Evolutionary conservation across 2,113 vertebrate genomes (phyloP).

Genomic region (Megalops atlanticus): DNA sequence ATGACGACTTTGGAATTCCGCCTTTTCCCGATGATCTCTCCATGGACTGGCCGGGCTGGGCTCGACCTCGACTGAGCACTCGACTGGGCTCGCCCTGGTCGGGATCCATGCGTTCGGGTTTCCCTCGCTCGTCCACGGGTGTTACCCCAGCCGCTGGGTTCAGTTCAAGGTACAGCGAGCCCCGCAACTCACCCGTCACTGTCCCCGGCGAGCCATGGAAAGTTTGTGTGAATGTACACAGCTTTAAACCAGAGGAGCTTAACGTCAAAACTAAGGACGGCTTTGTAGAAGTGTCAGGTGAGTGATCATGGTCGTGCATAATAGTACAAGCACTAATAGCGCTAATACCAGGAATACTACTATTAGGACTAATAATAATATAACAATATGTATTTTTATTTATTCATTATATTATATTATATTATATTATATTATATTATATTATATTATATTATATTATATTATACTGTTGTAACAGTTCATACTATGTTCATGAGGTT

Average conservation of each 20-base stretch:
- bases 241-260: constrained; percentile 90
- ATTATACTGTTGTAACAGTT: no score
- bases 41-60: constrained; percentile 92
- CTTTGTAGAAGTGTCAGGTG: constrained; percentile 96
- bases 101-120: constrained; percentile 76
- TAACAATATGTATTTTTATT: not conserved
- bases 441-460: no score
- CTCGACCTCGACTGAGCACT: constrained; percentile 82
- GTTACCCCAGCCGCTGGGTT: constrained; percentile 69
- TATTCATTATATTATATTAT: not conserved
- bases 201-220: constrained; percentile 91
- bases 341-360: not conserved
- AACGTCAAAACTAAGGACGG: constrained; percentile 91
- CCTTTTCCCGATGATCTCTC: constrained; percentile 87
- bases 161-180: constrained; percentile 74
- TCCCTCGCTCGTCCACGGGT: constrained; percentile 68
- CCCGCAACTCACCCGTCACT: constrained; percentile 71
- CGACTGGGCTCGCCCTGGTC: constrained; percentile 77
- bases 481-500: no score
- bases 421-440: not conserved
- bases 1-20: constrained; percentile 90
- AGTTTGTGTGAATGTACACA: constrained; percentile 98
- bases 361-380: not conserved
- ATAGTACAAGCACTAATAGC: not conserved
- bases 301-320: constrained; percentile 51